Conservation (phyloP, 2,113 vertebrate genomes). For the Chinchilla lanigera region DNA sequence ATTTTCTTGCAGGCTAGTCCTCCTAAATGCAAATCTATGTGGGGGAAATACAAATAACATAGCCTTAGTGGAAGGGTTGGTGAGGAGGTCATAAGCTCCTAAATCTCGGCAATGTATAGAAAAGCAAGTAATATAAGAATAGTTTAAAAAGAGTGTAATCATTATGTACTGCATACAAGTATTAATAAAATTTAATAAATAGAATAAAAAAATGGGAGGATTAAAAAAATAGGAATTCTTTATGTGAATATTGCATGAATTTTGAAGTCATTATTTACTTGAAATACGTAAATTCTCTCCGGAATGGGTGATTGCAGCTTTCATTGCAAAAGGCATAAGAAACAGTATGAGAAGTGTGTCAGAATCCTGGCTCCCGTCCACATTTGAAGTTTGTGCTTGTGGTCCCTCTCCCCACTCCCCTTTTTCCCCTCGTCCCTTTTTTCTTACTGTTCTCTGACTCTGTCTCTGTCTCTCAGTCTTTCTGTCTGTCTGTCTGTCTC, state of each 20-base stretch:
- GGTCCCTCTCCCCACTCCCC: neutral
- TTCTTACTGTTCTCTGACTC: neutral
- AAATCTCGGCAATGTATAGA: neutral
- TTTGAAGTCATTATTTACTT: neutral
- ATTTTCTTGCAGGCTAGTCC: neutral
- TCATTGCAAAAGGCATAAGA: neutral
- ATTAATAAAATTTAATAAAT: neutral
- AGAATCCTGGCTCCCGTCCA: neutral
- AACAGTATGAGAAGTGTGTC: neutral
- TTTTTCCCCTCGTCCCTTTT: neutral
- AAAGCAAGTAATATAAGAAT: neutral
- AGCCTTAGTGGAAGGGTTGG: neutral
- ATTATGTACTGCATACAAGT: neutral
- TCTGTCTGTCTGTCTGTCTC: neutral
- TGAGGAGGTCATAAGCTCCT: neutral
- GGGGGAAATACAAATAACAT: neutral
- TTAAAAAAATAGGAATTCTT: neutral
- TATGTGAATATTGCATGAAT: slow-evolving; percentile 1
- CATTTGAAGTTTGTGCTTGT: neutral
- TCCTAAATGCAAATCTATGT: neutral
- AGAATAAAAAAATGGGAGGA: neutral
- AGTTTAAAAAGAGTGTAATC: neutral
- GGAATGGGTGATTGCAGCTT: neutral
- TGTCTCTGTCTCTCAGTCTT: neutral
- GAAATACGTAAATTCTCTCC: neutral